These are phyloP conservation scores for Aramus guarauna DNA, from an alignment of 2,113 vertebrate species.

Conservation along the genomic window DNA sequence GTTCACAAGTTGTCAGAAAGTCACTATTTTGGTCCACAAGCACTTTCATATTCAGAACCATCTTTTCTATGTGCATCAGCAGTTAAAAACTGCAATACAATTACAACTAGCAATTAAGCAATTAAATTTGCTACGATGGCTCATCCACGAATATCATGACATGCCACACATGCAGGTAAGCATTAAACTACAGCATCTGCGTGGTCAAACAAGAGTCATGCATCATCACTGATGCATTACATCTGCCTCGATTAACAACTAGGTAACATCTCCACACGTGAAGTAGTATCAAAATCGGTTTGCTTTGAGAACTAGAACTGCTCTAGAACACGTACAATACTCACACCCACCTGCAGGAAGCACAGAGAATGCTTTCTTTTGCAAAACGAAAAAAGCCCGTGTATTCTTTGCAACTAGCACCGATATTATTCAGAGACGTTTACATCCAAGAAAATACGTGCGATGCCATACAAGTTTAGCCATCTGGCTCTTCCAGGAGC, in stretches of 20 bases:
- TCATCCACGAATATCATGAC: neutral
- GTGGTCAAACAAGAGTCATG: neutral
- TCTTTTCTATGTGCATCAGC: neutral
- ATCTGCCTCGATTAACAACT: neutral
- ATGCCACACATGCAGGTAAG: neutral
- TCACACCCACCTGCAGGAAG: neutral
- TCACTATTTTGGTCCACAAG: neutral
- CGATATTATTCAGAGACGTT: neutral
- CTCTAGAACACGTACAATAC: neutral
- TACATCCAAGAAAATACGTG: neutral
- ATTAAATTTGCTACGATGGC: neutral
- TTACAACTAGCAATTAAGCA: neutral
- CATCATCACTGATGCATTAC: neutral
- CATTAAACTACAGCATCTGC: neutral
- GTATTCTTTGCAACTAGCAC: neutral
- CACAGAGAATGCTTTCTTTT: neutral
- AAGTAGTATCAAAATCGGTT: neutral
- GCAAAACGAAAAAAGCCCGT: neutral
- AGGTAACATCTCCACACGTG: neutral
- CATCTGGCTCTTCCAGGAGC: neutral
- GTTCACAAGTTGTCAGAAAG: slow-evolving; percentile 19
- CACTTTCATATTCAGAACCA: neutral
- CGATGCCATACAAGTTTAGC: neutral
- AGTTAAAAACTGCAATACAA: neutral
- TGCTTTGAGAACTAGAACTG: neutral